A percentile compares a stretch with the other conserved stretches of the same genome.
Evolutionary conservation across 2,113 vertebrate species (phyloP).

Genomic region (Halcyon malimbica): DNA sequence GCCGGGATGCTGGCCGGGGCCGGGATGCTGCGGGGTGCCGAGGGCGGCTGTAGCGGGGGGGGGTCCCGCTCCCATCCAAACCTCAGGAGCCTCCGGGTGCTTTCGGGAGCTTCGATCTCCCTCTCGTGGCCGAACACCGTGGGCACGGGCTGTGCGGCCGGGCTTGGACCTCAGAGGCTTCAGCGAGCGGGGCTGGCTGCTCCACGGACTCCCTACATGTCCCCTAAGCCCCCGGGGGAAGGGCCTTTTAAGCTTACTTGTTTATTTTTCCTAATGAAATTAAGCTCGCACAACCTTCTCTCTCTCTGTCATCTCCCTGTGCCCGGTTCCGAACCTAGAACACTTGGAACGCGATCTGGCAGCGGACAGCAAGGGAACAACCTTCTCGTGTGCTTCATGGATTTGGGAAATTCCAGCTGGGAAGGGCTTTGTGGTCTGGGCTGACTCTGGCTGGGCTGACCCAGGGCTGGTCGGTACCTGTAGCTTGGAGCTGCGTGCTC

Average conservation of each 20-base stretch:
- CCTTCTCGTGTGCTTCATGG: not conserved
- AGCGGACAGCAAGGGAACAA: not conserved
- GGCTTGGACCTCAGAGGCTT: not conserved
- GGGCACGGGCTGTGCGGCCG: rapidly evolving
- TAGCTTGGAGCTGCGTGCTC: not conserved
- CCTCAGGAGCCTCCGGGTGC: not conserved
- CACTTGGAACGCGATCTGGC: rapidly evolving
- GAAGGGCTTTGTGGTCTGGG: not conserved
- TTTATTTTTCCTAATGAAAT: not conserved
- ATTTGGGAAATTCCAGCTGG: not conserved
- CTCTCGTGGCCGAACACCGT: conserved; percentile 27
- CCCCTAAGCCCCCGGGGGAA: not conserved
- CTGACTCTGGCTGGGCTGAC: not conserved
- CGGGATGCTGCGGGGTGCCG: not conserved
- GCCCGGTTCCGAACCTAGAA: rapidly evolving
- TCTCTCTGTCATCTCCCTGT: not conserved
- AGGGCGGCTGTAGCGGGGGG: not conserved
- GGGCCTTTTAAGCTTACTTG: not conserved
- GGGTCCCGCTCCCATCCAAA: not conserved
- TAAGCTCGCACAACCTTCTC: not conserved
- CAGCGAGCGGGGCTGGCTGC: rapidly evolving
- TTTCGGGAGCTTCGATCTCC: conserved; percentile 52
- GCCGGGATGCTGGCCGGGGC: rapidly evolving
- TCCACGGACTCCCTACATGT: rapidly evolving
- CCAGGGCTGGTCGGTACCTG: not conserved